Base-by-base conservation (phyloP, 2,797 vertebrate genomes). In the Poeciliopsis gracilis region DNA sequence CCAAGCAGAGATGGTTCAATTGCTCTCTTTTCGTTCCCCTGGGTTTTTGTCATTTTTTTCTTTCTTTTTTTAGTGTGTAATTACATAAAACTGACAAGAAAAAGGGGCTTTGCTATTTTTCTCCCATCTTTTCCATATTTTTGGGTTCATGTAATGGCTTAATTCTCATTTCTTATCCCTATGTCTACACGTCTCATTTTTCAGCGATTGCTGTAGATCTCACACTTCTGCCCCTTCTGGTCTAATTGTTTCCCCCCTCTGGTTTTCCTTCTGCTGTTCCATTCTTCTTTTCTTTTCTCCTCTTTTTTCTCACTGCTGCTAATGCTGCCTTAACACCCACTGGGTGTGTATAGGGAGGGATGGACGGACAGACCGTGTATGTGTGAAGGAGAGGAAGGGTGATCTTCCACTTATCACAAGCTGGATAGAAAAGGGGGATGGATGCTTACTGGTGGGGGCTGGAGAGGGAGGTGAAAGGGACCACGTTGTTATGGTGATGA, bases 401-500 rank as follows among this genome's bases (percentile, higher is more conserved):
- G 81, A 80, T 88, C 77, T 88, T 78, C 72, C 86, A 90, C 88
- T 91, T 87, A 85, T 83, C 81, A 83, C 70, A 69, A 78, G 81
- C 77, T 81, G 80, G 87, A 80, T 86, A 51, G 77, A 85, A 71
- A 79, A 75, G 74, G 77, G 74, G 81, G 81, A 78, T 76, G 78
- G 83, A 81, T 80, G 73, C 51, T 5, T n/a, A 66, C 55, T 2
- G 41, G 43, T 80, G 53, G 66, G 72, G 49, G 7, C 20, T 51
- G 67, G 67, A 47, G 5, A 10, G 67, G 66, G 72, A 51, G 75
- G 38, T 76, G 73, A 79, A 81, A 46, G 88, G 88, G 87, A 78
- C 84, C 73, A 83, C 36, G 94, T 95, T 95, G 93, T 95, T 95
- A 95, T 94, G 93, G 94, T 82, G 71, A 95, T 95, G 88, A 91